Evolutionary conservation across 2,797 vertebrate species (phyloP).

Genomic region (Mionectes olivaceus): DNA sequence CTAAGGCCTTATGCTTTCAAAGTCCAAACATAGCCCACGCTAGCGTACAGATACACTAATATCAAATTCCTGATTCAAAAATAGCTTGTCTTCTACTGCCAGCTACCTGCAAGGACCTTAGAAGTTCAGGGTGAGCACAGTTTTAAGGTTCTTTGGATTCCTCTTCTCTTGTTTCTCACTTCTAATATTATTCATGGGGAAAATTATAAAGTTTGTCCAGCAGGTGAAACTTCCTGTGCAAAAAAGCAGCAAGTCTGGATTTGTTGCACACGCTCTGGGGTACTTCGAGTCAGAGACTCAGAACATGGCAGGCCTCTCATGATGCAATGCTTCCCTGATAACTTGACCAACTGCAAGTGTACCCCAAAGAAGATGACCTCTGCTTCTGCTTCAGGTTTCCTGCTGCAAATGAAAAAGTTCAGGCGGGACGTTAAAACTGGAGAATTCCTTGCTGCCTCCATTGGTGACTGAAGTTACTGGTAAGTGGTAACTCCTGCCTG

Average conservation of each 20-base stretch:
- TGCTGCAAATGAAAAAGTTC: background rate
- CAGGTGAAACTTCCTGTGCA: background rate
- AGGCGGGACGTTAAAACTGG: background rate
- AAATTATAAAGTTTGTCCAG: background rate
- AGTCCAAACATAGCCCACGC: background rate
- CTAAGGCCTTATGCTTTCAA: background rate
- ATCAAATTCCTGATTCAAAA: background rate
- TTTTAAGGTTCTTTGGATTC: background rate
- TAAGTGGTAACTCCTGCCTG: background rate
- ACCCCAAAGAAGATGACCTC: background rate
- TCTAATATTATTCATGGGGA: background rate
- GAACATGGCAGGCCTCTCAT: accelerated
- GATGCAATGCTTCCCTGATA: background rate
- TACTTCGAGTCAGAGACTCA: background rate
- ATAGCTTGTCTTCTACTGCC: background rate
- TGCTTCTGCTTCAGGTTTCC: background rate
- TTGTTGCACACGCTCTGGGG: background rate
- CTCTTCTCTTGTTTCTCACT: background rate
- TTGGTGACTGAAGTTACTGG: background rate
- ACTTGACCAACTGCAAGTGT: background rate
- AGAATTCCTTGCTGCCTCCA: background rate
- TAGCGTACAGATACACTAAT: background rate
- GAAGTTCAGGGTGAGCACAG: background rate
- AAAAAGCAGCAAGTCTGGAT: background rate
- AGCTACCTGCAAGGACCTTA: background rate